Base-by-base conservation (phyloP, 2,797 vertebrate genomes). In the Acanthornis magna region DNA sequence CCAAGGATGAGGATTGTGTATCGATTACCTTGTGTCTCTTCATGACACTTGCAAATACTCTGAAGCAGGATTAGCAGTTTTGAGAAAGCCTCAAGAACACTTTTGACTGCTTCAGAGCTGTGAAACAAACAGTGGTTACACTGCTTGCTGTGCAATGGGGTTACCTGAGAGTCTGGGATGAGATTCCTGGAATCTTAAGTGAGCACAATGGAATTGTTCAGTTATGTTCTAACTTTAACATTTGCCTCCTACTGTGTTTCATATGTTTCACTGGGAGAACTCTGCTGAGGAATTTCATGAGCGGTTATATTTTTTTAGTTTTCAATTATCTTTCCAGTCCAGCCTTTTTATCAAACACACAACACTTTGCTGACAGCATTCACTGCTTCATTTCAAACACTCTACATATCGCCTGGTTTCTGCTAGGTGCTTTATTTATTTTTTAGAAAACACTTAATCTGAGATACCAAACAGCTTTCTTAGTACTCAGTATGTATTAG, bases 361-460 rank as follows among this genome's bases (percentile, higher is more conserved):
- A 84, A 34, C 25, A 79, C 27, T 70, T 84, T 85, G 63, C 55
- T 89, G 47, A 76, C 48, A 82, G 38, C 29, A 16, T 87, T 91
- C 67, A 43, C 32, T 55, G 51, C 51, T 87, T 82, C 62, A 17
- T 57, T 84, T 90, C 67, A 87, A 76, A 76, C 40, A 43, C 40
- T 58, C 14, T 30, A 47, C 58, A 91, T 96, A 57, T 40, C 34
- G 36, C n/a, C 36, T 80, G 27, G 15, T 54, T 86, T 93, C 83
- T 95, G 36, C 36, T 68, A 70, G 18, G 60, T 65, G 66, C 25
- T 78, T 91, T 82, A 42, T 58, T 62, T 55, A 23, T 25, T 51
- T 81, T 81, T 80, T 23, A 65, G 22, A 57, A 92, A 81, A 78
- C 58, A 42, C 38, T 88, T 88, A 43, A 75, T 86, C 60, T 74